Conservation (phyloP, 2,888 invertebrate species). For the Laspeyria flexula region DNA sequence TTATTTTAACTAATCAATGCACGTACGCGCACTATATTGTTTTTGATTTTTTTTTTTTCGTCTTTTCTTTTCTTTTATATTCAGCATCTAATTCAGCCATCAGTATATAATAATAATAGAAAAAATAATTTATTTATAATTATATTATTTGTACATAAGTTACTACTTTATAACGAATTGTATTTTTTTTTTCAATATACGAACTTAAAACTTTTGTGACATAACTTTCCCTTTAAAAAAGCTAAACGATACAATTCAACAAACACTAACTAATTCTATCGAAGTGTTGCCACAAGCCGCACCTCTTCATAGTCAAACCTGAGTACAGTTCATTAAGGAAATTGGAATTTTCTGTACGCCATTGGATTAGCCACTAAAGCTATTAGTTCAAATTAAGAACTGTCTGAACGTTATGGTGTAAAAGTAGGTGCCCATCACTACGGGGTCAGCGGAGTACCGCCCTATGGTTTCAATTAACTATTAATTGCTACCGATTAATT, state of each 20-base stretch:
- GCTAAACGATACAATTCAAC: slow-evolving; percentile 7
- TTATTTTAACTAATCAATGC: no score
- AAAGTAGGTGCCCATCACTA: slow-evolving; percentile 56
- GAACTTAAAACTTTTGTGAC: no score
- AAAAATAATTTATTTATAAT: no score
- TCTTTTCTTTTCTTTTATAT: no score
- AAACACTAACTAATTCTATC: slow-evolving; percentile 59
- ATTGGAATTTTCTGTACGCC: slow-evolving; percentile 82
- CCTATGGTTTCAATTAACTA: slow-evolving; percentile 50
- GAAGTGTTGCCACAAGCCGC: slow-evolving; percentile 75
- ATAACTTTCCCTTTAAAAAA: no score
- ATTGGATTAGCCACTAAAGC: slow-evolving; percentile 80
- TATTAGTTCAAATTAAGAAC: slow-evolving; percentile 85
- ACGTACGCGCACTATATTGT: no score
- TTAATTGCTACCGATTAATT: slow-evolving; percentile 31
- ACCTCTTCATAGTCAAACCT: slow-evolving; percentile 75
- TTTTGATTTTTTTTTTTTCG: no score
- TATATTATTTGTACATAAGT: no score
- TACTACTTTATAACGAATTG: no score
- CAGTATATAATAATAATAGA: no score
- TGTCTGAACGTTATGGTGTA: slow-evolving; percentile 62
- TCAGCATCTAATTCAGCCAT: no score
- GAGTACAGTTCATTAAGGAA: slow-evolving; percentile 84
- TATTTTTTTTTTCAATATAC: no score
- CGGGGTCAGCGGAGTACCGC: slow-evolving; percentile 46